A percentile compares a stretch with the other conserved stretches of the same genome.
phyloP scores from a whole-genome alignment of 2,113 vertebrate genomes.

The Leiothrix lutea region DNA sequence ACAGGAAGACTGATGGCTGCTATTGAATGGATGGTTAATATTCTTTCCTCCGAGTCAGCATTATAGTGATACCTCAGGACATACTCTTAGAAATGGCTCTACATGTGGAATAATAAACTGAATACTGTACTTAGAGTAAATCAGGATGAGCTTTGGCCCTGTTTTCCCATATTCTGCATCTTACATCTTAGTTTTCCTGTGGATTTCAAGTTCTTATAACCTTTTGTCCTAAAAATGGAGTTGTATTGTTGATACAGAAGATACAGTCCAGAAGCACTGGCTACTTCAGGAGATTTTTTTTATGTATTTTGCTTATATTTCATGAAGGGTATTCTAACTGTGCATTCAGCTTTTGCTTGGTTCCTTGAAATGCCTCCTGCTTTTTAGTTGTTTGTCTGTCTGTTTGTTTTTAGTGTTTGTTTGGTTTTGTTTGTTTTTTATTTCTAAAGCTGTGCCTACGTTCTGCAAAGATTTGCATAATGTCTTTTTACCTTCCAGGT shows the following conservation, averaged over 20 bases:
- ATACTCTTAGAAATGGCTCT: neutral
- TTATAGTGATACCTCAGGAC: neutral
- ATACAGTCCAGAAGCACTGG: neutral
- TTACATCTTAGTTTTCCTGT: neutral
- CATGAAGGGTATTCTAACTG: neutral
- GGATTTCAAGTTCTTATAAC: neutral
- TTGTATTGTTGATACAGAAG: neutral
- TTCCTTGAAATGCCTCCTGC: neutral
- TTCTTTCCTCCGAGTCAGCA: neutral
- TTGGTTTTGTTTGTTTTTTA: neutral
- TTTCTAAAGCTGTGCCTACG: neutral
- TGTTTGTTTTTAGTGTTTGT: too few species aligned
- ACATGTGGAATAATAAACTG: neutral
- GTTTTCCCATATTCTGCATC: neutral
- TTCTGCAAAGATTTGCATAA: neutral
- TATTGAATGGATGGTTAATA: neutral
- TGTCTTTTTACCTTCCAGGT: neutral
- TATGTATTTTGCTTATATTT: neutral
- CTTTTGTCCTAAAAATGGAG: neutral
- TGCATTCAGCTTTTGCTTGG: neutral
- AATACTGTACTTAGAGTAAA: neutral
- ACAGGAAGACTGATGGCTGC: neutral
- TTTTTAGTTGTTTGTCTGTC: too few species aligned
- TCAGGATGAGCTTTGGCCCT: neutral
- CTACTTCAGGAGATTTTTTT: neutral